A percentile compares a stretch with the other conserved stretches of the same genome.
These are phyloP conservation scores for Antigone vipio DNA, from an alignment of 2,113 vertebrate species.

Conservation along the genomic window DNA sequence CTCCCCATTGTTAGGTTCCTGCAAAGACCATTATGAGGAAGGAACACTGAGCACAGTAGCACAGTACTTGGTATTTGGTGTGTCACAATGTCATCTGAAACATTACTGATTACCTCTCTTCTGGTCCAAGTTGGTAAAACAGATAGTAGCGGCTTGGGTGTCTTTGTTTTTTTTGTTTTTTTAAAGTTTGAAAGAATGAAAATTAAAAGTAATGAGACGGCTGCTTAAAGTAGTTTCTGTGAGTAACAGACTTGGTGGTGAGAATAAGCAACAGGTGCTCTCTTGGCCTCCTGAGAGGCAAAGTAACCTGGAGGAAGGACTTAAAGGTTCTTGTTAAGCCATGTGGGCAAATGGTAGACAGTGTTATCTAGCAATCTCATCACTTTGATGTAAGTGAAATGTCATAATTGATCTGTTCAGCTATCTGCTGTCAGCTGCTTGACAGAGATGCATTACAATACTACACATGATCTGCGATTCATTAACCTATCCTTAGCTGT, in stretches of 20 bases:
- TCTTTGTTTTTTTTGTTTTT: too few relatives aligned
- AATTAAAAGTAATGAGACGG: background rate
- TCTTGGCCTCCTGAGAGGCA: background rate
- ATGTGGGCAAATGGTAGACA: background rate
- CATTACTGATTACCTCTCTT: background rate
- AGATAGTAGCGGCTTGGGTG: background rate
- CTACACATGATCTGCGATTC: background rate
- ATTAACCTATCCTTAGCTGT: background rate
- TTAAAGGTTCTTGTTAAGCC: background rate
- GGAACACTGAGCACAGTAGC: background rate
- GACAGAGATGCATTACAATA: background rate
- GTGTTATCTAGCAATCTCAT: slow-evolving; percentile 43
- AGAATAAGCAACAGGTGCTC: background rate
- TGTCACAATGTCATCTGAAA: background rate
- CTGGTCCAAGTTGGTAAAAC: background rate
- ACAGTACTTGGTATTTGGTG: background rate
- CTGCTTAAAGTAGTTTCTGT: background rate
- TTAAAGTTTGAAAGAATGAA: background rate
- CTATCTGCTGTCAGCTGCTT: slow-evolving; percentile 50
- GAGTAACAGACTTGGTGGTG: background rate
- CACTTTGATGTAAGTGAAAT: slow-evolving; percentile 54
- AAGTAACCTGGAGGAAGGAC: slow-evolving; percentile 11
- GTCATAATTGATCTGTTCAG: slow-evolving; percentile 19
- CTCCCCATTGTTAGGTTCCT: background rate
- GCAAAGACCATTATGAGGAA: background rate